A percentile compares a stretch with the other conserved stretches of the same genome.
phyloP scores from a whole-genome alignment of 2,888 invertebrate genomes.

The Alloscopus bannaensis region DNA sequence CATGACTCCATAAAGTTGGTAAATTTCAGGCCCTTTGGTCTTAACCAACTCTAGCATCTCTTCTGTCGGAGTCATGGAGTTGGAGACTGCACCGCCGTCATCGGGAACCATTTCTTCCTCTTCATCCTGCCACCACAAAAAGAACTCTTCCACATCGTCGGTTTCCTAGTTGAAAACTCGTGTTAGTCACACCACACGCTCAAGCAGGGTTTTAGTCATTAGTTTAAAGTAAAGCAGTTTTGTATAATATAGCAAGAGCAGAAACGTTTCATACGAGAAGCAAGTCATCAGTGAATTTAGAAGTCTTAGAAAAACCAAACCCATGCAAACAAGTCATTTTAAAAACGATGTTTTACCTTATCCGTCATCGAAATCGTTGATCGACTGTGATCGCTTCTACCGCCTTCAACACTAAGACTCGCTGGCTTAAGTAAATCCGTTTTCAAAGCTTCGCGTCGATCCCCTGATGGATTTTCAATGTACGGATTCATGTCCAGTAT shows the following conservation, averaged over 20 bases:
- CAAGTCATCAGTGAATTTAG: no score
- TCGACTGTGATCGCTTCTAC: constrained; percentile 58
- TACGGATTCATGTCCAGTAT: constrained; percentile 62
- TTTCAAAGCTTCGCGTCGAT: constrained; percentile 27
- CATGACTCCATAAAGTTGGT: constrained; percentile 93
- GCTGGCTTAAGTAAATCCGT: constrained; percentile 34
- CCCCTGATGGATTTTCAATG: constrained; percentile 39
- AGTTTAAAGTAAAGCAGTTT: no score
- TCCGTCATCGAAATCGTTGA: constrained; percentile 54
- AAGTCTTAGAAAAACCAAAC: no score
- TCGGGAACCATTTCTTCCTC: constrained; percentile 1
- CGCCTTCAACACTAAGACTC: constrained; percentile 28
- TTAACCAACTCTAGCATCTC: constrained; percentile 70
- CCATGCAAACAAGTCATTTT: neutral
- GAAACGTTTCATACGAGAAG: neutral
- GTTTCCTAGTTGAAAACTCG: no score
- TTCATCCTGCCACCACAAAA: no score
- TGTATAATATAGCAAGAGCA: neutral
- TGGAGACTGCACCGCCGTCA: constrained; percentile 4
- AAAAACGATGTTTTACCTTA: no score
- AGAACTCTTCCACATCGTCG: no score
- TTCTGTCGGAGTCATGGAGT: constrained; percentile 74
- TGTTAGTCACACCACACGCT: no score
- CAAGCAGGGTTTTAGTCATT: no score
- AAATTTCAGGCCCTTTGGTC: constrained; percentile 82